A percentile compares a stretch with the other conserved stretches of the same genome.
Conservation (phyloP, 1,140 invertebrate species). For the Cataglyphis hispanica region DNA sequence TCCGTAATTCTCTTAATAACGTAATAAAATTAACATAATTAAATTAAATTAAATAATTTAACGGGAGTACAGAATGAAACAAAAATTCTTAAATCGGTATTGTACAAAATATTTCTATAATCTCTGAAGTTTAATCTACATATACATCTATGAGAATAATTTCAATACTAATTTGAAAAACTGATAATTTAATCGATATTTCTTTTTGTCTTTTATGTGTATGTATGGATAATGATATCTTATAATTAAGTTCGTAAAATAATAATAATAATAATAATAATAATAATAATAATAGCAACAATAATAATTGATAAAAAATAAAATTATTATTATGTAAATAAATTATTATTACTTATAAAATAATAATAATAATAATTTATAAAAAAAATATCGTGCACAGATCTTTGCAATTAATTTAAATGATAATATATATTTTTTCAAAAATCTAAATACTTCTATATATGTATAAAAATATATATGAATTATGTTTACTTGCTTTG, state of each 20-base stretch:
- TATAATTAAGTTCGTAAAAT: neutral
- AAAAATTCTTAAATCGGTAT: neutral
- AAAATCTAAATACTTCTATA: neutral
- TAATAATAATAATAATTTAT: too few relatives aligned
- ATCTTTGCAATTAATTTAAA: neutral
- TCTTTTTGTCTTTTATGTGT: neutral
- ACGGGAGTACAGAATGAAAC: neutral
- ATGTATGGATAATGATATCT: neutral
- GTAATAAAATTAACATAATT: too few relatives aligned
- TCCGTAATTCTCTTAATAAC: too few relatives aligned
- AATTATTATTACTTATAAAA: too few relatives aligned
- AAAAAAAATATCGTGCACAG: neutral
- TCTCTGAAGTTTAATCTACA: neutral
- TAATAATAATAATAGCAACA: too few relatives aligned
- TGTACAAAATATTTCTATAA: neutral
- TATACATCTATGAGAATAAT: neutral
- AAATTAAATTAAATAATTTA: too few relatives aligned
- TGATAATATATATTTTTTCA: neutral
- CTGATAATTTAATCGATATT: neutral
- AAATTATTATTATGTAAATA: too few relatives aligned
- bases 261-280: too few relatives aligned
- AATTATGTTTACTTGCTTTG: neutral
- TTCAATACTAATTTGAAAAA: neutral
- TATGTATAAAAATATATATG: neutral
- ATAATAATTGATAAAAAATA: too few relatives aligned